phyloP scores from a whole-genome alignment of 1,140 invertebrate genomes.

The silkworm (Bombyx mori) region DNA sequence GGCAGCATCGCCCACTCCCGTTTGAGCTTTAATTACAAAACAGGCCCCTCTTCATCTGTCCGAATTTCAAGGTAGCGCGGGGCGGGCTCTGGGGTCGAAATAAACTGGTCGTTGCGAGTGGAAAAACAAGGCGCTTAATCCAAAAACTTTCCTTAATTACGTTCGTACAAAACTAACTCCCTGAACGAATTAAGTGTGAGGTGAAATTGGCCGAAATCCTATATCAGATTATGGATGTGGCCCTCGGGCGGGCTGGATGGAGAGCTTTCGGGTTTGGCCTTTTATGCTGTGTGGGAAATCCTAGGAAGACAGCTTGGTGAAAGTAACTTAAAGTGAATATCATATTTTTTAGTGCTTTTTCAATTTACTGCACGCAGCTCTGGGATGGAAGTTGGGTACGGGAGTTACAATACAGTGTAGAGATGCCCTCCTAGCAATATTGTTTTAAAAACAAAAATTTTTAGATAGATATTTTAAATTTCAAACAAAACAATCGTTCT shows the following conservation, averaged over 20 bases:
- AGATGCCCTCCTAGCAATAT: too few relatives aligned
- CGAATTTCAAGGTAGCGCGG: conserved; percentile 11
- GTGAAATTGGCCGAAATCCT: conserved; percentile 35
- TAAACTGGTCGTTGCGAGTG: conserved; percentile 31
- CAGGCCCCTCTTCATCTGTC: conserved; percentile 9
- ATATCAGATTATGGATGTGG: conserved; percentile 27
- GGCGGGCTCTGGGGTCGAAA: conserved; percentile 12
- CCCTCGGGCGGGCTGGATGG: conserved; percentile 4
- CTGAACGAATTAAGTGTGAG: conserved; percentile 51
- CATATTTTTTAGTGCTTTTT: too few relatives aligned
- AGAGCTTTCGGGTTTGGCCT: too few relatives aligned
- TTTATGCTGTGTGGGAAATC: too few relatives aligned
- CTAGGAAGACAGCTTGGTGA: too few relatives aligned
- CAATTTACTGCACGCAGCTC: too few relatives aligned
- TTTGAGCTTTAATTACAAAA: conserved; percentile 26
- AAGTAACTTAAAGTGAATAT: too few relatives aligned
- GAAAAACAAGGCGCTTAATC: conserved; percentile 60
- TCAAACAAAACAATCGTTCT: too few relatives aligned
- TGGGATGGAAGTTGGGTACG: too few relatives aligned
- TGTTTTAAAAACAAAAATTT: too few relatives aligned
- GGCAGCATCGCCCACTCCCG: conserved; percentile 26
- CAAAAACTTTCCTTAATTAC: conserved; percentile 66
- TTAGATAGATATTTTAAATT: too few relatives aligned
- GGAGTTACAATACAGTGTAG: too few relatives aligned
- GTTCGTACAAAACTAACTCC: conserved; percentile 54